Percentiles rank a stretch among this genome's conserved stretches.
Conservation (phyloP, 2,113 vertebrate species). For the Pseudopodoces humilis region DNA sequence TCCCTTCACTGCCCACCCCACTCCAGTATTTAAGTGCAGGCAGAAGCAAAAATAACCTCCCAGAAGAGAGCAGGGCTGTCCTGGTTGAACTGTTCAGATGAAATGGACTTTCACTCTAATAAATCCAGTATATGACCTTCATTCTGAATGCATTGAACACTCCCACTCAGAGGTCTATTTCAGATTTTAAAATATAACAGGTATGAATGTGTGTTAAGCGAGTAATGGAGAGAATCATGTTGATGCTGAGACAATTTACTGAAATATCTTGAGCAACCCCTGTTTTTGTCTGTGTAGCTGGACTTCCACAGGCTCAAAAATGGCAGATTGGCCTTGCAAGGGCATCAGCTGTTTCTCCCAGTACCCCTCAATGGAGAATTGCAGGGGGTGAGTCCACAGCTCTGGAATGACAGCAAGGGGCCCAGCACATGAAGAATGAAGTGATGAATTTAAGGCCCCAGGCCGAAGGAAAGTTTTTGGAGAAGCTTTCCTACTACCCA, state of each 20-base stretch:
- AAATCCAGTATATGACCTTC: neutral
- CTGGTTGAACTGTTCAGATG: neutral
- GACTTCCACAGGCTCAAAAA: neutral
- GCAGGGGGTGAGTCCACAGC: fast-evolving
- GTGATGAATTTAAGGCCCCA: fast-evolving
- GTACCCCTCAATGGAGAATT: neutral
- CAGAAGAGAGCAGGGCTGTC: neutral
- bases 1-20: neutral
- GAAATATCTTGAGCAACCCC: neutral
- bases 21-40: neutral
- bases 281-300: neutral
- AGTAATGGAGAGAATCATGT: neutral
- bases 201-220: neutral
- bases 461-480: neutral
- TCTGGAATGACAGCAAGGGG: fast-evolving
- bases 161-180: neutral
- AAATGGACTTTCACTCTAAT: neutral
- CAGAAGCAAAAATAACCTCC: neutral
- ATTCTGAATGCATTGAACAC: neutral
- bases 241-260: neutral
- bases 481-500: neutral
- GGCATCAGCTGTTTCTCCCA: neutral
- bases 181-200: neutral
- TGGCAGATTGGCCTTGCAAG: neutral
- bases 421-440: fast-evolving